Percentiles rank a stretch among this genome's conserved stretches.
These are phyloP conservation scores for Ahaetulla prasina DNA, from an alignment of 2,113 vertebrate species.

Conservation along the genomic window DNA sequence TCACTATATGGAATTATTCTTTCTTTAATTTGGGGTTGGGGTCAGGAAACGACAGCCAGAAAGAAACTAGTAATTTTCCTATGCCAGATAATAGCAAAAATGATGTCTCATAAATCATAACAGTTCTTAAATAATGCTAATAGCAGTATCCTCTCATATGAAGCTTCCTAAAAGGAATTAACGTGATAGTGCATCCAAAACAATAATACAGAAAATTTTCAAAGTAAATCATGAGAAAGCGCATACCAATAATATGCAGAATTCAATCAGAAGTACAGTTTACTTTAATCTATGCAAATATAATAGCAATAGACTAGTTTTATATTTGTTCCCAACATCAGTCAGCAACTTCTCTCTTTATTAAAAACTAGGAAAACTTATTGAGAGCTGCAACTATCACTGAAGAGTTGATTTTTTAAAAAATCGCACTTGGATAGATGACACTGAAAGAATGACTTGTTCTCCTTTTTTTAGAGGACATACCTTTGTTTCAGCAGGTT, in stretches of 20 bases:
- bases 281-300: background rate
- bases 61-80: background rate
- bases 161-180: background rate
- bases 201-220: background rate
- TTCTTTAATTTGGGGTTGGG: background rate
- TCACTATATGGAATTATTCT: background rate
- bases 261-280: background rate
- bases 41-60: background rate
- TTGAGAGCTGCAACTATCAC: background rate
- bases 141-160: background rate
- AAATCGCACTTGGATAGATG: background rate
- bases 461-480: background rate
- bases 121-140: background rate
- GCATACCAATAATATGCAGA: background rate
- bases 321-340: background rate
- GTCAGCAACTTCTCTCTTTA: background rate
- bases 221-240: background rate
- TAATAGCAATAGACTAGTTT: background rate
- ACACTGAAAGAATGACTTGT: background rate
- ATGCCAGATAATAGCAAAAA: background rate
- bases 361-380: background rate
- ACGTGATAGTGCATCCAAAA: background rate
- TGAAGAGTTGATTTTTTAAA: background rate
- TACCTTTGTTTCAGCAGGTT: constrained; percentile 68
- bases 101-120: background rate